Evolutionary conservation across 2,113 vertebrate species (phyloP).

Genomic region (Crocuta crocuta): DNA sequence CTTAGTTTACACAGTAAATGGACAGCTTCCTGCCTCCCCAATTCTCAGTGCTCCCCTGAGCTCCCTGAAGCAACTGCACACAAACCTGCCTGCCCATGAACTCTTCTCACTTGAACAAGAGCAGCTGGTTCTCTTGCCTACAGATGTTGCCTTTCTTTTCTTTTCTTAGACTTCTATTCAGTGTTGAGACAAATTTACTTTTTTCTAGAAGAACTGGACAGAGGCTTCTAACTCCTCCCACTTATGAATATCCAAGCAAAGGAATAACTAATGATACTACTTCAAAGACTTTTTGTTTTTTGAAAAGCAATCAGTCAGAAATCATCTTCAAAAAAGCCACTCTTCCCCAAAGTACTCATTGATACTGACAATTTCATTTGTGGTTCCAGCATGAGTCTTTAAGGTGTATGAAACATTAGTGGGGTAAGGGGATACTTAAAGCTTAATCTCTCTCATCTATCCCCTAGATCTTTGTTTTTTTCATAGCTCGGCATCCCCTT

Average conservation of each 20-base stretch:
- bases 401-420: background rate
- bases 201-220: background rate
- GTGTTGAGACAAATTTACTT: background rate
- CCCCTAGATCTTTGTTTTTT: background rate
- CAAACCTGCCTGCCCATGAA: fast-evolving
- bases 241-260: background rate
- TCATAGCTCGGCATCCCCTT: background rate
- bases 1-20: background rate
- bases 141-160: background rate
- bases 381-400: background rate
- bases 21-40: background rate
- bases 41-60: fast-evolving
- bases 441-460: background rate
- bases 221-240: background rate
- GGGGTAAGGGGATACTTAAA: background rate
- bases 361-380: background rate
- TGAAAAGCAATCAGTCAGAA: background rate
- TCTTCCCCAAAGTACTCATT: constrained; percentile 2
- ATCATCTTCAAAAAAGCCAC: constrained; percentile 24
- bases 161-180: constrained; percentile 4
- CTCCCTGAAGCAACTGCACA: background rate
- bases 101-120: background rate
- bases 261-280: background rate
- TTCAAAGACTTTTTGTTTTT: background rate
- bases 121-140: background rate